A percentile compares a stretch with the other conserved stretches of the same genome.
phyloP scores from a whole-genome alignment of 2,797 vertebrate species.

The Chloroceryle amazona region DNA sequence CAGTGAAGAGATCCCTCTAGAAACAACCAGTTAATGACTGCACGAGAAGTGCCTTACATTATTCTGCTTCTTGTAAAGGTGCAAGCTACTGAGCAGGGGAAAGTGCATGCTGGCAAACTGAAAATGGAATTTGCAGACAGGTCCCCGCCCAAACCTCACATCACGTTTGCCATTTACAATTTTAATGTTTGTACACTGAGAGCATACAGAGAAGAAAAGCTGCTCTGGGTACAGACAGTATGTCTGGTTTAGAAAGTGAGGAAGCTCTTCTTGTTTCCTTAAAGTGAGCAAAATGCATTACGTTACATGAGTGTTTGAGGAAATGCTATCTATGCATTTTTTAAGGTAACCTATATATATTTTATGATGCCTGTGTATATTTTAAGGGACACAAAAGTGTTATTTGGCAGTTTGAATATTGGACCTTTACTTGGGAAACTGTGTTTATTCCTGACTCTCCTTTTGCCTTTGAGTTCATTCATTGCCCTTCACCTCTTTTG shows the following conservation, averaged over 20 bases:
- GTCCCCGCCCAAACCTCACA: background rate
- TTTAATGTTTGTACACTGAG: background rate
- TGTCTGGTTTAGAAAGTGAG: background rate
- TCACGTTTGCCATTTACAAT: background rate
- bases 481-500: background rate
- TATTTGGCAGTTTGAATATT: background rate
- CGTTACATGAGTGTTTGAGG: background rate
- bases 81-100: background rate
- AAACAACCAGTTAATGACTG: slow-evolving; percentile 29
- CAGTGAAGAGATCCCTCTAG: slow-evolving; percentile 11
- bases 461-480: background rate
- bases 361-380: background rate
- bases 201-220: background rate
- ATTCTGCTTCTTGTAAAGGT: background rate
- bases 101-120: background rate
- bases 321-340: background rate
- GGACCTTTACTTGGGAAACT: background rate
- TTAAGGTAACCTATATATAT: background rate
- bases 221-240: background rate
- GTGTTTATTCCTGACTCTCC: background rate
- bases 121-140: background rate
- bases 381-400: background rate
- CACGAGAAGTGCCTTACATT: background rate
- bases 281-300: background rate
- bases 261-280: background rate